Conservation (phyloP, 2,797 vertebrate species). For the Neosilurus mollespiculum region DNA sequence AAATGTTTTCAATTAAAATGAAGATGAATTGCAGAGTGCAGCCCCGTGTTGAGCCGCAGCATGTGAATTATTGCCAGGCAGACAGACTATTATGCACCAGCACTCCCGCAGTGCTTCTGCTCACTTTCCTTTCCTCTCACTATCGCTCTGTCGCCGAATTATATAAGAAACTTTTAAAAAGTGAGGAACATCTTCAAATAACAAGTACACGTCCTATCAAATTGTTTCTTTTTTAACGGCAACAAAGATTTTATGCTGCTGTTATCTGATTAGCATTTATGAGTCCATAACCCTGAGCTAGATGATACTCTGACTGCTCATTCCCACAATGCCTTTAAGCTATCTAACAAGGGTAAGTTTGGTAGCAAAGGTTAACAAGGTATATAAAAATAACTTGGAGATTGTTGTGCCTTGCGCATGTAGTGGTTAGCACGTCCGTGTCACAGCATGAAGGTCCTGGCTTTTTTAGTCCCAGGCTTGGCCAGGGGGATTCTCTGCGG, state of each 20-base stretch:
- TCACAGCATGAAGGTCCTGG: too few relatives aligned
- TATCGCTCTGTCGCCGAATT: background rate
- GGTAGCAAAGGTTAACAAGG: background rate
- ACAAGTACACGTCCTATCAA: background rate
- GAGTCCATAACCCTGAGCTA: background rate
- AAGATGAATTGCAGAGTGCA: slow-evolving; percentile 64
- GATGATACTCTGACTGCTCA: background rate
- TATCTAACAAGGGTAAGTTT: background rate
- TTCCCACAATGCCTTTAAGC: background rate
- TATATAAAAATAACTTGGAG: background rate
- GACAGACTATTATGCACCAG: slow-evolving; percentile 62
- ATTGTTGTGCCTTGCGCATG: too few relatives aligned
- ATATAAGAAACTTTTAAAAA: slow-evolving; percentile 4
- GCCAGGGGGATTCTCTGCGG: too few relatives aligned
- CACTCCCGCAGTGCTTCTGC: slow-evolving; percentile 16
- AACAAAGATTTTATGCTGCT: background rate
- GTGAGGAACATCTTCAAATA: background rate
- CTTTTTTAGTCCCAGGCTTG: too few relatives aligned
- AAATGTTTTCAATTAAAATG: slow-evolving; percentile 75
- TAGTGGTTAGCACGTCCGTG: too few relatives aligned
- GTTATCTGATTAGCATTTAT: background rate
- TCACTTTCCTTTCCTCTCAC: background rate
- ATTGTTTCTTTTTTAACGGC: background rate
- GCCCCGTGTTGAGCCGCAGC: slow-evolving; percentile 49
- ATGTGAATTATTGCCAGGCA: slow-evolving; percentile 56